Evolutionary conservation across 1,140 invertebrate species (phyloP).

Genomic region (Drosophila bocki): DNA sequence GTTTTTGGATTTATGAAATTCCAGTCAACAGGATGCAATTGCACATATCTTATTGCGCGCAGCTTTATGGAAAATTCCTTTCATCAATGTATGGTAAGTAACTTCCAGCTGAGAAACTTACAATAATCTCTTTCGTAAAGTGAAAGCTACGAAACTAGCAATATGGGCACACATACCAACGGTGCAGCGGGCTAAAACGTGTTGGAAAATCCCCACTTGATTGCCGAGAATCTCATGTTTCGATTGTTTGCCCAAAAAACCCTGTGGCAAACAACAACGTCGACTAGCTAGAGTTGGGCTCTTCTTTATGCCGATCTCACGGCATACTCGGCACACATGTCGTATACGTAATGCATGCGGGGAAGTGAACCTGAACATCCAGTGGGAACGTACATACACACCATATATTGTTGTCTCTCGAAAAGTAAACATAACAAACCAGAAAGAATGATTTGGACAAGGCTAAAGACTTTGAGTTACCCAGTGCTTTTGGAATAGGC

Average conservation of each 20-base stretch:
- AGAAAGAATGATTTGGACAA: not conserved
- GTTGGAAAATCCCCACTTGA: constrained; percentile 28
- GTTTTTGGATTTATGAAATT: constrained; percentile 2
- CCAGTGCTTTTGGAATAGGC: not conserved
- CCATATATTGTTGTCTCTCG: constrained; percentile 4
- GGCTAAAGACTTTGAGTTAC: not conserved
- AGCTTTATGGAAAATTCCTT: not conserved
- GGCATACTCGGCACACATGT: constrained; percentile 5
- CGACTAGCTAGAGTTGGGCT: not conserved
- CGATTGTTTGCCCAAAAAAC: constrained; percentile 37
- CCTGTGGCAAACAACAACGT: constrained; percentile 7
- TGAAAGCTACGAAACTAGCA: constrained; percentile 13
- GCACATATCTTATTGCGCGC: not conserved
- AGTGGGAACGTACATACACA: not conserved
- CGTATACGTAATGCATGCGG: constrained; percentile 32
- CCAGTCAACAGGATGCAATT: constrained; percentile 13
- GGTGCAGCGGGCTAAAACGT: constrained; percentile 6
- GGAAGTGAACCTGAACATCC: constrained; percentile 12
- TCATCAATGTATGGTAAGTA: too few relatives aligned
- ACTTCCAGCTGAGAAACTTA: constrained; percentile 3
- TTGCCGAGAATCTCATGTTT: constrained; percentile 26
- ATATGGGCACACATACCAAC: constrained; percentile 11
- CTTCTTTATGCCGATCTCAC: constrained; percentile 4
- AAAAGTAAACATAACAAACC: constrained; percentile 16
- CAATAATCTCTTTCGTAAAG: constrained; percentile 24